Percentiles rank a stretch among this genome's conserved stretches.
phyloP scores from a whole-genome alignment of 2,797 vertebrate species.

The Scleropages formosus region DNA sequence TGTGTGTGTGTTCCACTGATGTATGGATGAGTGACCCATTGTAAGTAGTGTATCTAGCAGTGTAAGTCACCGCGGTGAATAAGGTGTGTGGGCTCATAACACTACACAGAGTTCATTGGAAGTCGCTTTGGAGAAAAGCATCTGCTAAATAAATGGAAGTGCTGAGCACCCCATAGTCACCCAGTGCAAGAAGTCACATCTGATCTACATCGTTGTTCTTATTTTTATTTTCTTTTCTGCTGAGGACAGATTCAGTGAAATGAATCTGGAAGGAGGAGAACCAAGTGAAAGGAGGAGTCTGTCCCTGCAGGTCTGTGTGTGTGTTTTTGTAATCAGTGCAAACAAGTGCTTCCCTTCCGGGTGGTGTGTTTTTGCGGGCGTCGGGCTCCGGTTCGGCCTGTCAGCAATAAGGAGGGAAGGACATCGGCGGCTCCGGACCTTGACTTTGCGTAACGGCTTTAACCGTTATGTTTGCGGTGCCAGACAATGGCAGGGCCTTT shows the following conservation, averaged over 20 bases:
- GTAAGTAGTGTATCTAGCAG: too few relatives aligned
- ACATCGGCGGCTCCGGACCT: constrained; percentile 41
- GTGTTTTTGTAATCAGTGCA: not conserved
- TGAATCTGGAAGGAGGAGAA: not conserved
- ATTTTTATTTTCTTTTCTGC: too few relatives aligned
- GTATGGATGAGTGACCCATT: too few relatives aligned
- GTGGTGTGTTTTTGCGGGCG: not conserved
- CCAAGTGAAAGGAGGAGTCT: not conserved
- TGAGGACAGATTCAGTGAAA: not conserved
- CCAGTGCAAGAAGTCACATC: too few relatives aligned
- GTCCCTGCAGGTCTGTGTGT: not conserved
- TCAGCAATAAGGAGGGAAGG: constrained; percentile 33
- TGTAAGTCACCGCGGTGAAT: too few relatives aligned
- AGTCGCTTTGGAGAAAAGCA: too few relatives aligned
- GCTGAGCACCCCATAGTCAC: too few relatives aligned
- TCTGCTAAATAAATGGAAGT: too few relatives aligned
- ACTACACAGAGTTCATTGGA: too few relatives aligned
- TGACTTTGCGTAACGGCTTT: constrained; percentile 38
- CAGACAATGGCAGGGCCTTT: constrained; percentile 16
- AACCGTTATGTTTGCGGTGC: constrained; percentile 17
- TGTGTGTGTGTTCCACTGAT: too few relatives aligned
- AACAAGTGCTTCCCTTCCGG: not conserved
- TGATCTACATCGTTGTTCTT: too few relatives aligned
- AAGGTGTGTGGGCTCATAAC: too few relatives aligned
- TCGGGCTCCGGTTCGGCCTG: not conserved